These are phyloP conservation scores for Metallyticus violacea DNA, from an alignment of 2,888 invertebrate species.

Conservation along the genomic window DNA sequence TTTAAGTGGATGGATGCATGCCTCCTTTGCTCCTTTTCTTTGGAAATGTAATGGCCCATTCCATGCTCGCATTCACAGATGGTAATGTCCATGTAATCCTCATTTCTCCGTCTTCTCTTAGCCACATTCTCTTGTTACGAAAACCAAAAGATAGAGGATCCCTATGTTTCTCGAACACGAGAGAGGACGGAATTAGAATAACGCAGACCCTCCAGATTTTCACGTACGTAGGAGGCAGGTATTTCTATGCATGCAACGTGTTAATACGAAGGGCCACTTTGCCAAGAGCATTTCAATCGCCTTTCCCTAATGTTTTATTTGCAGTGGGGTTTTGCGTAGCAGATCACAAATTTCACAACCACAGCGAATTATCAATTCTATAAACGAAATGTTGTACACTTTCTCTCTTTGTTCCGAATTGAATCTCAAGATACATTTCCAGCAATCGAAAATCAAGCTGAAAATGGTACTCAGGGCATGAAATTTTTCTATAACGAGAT, in stretches of 20 bases:
- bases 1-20: neutral
- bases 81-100: conserved; percentile 11
- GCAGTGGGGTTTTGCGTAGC: too few species aligned
- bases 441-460: too few species aligned
- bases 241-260: neutral
- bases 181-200: conserved; percentile 2
- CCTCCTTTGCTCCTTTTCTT: neutral
- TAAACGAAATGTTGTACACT: too few species aligned
- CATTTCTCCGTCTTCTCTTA: neutral
- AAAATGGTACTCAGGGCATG: too few species aligned
- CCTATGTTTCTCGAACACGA: neutral
- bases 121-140: neutral
- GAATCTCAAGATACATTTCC: too few species aligned
- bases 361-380: too few species aligned
- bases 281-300: neutral
- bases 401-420: too few species aligned
- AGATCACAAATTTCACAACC: too few species aligned
- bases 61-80: neutral
- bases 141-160: neutral
- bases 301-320: neutral
- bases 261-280: neutral
- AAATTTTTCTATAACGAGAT: too few species aligned
- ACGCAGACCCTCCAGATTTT: neutral
- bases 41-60: conserved; percentile 19
- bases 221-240: neutral